Conservation (phyloP, 2,113 vertebrate species). For the Brachypteracias leptosomus region DNA sequence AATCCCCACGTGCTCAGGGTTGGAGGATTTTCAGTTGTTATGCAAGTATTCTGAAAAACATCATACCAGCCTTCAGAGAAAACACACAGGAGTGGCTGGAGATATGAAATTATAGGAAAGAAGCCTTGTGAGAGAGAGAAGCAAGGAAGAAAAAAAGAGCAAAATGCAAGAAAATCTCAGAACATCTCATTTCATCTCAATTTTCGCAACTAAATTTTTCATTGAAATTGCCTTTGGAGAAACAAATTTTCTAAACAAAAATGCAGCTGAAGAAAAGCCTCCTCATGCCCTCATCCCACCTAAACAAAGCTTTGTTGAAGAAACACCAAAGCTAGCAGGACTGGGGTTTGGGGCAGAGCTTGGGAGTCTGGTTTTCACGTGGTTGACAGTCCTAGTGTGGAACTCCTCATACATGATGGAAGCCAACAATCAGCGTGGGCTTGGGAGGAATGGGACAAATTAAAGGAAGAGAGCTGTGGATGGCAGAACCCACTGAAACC, state of each 20-base stretch:
- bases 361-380: neutral
- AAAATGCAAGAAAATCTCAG: neutral
- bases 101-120: neutral
- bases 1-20: neutral
- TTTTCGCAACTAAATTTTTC: neutral
- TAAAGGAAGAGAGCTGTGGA: neutral
- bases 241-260: neutral
- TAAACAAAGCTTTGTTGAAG: neutral
- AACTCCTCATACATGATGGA: neutral
- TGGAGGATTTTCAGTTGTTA: neutral
- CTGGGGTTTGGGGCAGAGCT: neutral
- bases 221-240: neutral
- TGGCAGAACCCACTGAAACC: neutral
- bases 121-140: neutral
- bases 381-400: neutral
- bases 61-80: neutral
- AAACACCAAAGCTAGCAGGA: neutral
- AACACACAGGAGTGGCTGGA: neutral
- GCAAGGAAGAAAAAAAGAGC: neutral
- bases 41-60: neutral
- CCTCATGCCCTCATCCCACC: no score
- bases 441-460: neutral
- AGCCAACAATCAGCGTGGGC: neutral
- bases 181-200: neutral
- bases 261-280: neutral